These are phyloP conservation scores for Dynastes grantii DNA, from an alignment of 2,888 invertebrate genomes.

Conservation along the genomic window DNA sequence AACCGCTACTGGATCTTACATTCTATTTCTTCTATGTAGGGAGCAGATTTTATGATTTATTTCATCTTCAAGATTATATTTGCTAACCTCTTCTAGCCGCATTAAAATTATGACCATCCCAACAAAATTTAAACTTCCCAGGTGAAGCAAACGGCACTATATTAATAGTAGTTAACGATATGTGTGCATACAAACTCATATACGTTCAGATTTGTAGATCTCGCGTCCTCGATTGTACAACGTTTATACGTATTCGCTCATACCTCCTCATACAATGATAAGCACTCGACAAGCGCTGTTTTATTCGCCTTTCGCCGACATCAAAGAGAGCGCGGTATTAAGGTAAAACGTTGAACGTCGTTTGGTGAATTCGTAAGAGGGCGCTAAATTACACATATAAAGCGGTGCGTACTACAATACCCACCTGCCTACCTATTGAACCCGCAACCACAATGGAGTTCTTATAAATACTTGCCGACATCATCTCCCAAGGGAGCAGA, in stretches of 20 bases:
- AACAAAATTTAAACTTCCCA: no score
- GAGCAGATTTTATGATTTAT: no score
- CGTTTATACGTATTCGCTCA: not conserved
- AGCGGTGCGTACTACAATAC: conserved; percentile 43
- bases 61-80: no score
- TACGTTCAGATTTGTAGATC: no score
- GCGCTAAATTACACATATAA: conserved; percentile 42
- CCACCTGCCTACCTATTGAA: conserved; percentile 15
- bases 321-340: not conserved
- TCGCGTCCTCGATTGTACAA: not conserved
- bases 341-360: not conserved
- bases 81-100: no score
- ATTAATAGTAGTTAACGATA: no score
- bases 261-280: not conserved
- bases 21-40: no score
- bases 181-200: no score
- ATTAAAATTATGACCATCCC: no score
- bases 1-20: no score
- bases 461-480: conserved; percentile 24
- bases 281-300: conserved; percentile 1
- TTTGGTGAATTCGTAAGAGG: conserved; percentile 6
- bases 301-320: not conserved
- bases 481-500: conserved; percentile 22
- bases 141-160: no score
- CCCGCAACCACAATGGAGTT: conserved; percentile 26